phyloP scores from a whole-genome alignment of 2,797 vertebrate species.

The Danio choprae region DNA sequence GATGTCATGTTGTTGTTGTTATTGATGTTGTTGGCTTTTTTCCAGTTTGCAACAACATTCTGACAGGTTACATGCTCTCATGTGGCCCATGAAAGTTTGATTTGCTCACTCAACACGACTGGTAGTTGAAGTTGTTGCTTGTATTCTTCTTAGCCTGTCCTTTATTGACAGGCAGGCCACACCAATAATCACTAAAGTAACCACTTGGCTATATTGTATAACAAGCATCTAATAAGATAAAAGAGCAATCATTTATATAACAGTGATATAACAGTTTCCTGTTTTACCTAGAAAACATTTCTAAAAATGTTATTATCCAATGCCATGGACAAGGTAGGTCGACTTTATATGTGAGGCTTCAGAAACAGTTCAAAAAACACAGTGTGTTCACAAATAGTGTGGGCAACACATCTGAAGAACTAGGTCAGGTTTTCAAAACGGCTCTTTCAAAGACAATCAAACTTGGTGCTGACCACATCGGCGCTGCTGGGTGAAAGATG shows the following conservation, averaged over 20 bases:
- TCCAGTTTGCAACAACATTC: neutral
- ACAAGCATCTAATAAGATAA: neutral
- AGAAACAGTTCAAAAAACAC: neutral
- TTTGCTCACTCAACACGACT: neutral
- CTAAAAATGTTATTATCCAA: neutral
- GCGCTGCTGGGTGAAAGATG: neutral
- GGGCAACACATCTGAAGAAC: neutral
- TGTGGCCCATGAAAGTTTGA: neutral
- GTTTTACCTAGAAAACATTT: too few relatives aligned
- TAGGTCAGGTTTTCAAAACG: neutral
- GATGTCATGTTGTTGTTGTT: neutral
- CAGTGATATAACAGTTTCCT: neutral
- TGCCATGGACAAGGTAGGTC: too few relatives aligned
- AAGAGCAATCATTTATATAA: neutral
- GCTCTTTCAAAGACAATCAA: neutral
- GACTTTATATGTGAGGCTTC: neutral
- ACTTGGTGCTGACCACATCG: neutral
- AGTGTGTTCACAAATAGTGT: neutral
- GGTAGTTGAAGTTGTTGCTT: neutral
- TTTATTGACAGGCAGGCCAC: neutral
- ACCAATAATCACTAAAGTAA: neutral
- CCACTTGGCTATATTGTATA: neutral
- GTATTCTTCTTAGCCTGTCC: neutral
- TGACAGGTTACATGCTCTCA: neutral
- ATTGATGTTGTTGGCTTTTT: neutral